phyloP scores from a whole-genome alignment of 2,888 invertebrate genomes.

The Standfussiana lucernea region DNA sequence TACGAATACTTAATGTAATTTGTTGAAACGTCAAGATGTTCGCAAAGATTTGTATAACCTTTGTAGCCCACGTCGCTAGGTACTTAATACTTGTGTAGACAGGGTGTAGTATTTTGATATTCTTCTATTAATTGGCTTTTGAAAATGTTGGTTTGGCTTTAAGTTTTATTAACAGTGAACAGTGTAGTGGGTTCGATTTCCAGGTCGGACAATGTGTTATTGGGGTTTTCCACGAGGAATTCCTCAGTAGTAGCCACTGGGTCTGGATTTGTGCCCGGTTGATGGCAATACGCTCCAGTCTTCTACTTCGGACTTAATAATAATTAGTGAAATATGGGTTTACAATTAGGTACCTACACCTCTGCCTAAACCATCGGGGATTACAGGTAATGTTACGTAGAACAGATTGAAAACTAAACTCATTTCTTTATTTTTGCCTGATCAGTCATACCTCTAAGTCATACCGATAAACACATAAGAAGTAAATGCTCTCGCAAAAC shows the following conservation, averaged over 20 bases:
- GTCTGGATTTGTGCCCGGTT: not conserved
- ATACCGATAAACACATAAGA: too few species aligned
- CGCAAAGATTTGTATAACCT: not conserved
- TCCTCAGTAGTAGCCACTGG: not conserved
- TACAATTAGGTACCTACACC: too few species aligned
- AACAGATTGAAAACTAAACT: too few species aligned
- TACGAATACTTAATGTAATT: slow-evolving; percentile 36
- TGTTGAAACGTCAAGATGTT: slow-evolving; percentile 20
- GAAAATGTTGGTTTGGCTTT: not conserved
- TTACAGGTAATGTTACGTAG: too few species aligned
- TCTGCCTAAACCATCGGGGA: too few species aligned
- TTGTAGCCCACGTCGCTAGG: not conserved
- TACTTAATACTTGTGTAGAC: not conserved
- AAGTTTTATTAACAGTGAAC: not conserved
- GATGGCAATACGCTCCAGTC: not conserved
- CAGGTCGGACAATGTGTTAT: not conserved
- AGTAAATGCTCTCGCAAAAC: too few species aligned
- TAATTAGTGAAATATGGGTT: too few species aligned
- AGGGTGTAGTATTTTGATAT: not conserved
- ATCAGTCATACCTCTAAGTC: too few species aligned
- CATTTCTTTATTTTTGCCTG: too few species aligned
- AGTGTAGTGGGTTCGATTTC: not conserved
- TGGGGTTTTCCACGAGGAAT: not conserved
- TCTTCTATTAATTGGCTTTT: not conserved
- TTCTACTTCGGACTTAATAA: too few species aligned